Evolutionary conservation across 2,888 invertebrate species (phyloP).

Genomic region (Chalcosyrphus nemorum): DNA sequence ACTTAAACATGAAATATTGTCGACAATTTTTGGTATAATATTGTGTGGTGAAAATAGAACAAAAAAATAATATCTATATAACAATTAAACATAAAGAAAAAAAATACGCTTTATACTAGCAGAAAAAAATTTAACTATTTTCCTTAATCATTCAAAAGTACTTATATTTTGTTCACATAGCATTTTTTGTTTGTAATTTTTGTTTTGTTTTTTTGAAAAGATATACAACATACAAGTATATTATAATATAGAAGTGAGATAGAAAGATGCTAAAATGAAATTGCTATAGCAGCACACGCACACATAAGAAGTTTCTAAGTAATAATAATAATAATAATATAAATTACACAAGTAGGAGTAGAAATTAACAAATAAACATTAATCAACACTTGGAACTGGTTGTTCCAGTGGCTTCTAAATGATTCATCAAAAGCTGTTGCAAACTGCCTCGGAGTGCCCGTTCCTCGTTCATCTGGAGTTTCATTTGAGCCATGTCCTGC

Average conservation of each 20-base stretch:
- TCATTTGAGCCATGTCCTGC: constrained; percentile 82
- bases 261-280: constrained; percentile 59
- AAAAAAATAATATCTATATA: constrained; percentile 21
- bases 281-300: constrained; percentile 58
- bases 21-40: constrained; percentile 65
- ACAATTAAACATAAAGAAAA: constrained; percentile 41
- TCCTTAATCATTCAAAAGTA: constrained; percentile 50
- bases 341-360: constrained; percentile 54
- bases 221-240: constrained; percentile 48
- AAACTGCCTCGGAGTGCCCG: constrained; percentile 80
- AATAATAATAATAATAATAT: no score
- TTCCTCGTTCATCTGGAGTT: constrained; percentile 82
- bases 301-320: constrained; percentile 56
- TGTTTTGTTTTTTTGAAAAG: constrained; percentile 19
- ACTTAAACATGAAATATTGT: constrained; percentile 48
- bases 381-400: constrained; percentile 75
- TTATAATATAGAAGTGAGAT: constrained; percentile 53
- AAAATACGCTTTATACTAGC: constrained; percentile 53
- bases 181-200: constrained; percentile 36
- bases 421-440: constrained; percentile 82
- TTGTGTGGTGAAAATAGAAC: constrained; percentile 44
- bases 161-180: constrained; percentile 63
- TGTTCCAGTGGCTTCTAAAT: constrained; percentile 80
- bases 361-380: constrained; percentile 19
- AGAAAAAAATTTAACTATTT: constrained; percentile 41